Percentiles rank a stretch among this genome's conserved stretches.
Evolutionary conservation across 2,797 vertebrate species (phyloP).

Genomic region (Synaphobranchus kaupii): DNA sequence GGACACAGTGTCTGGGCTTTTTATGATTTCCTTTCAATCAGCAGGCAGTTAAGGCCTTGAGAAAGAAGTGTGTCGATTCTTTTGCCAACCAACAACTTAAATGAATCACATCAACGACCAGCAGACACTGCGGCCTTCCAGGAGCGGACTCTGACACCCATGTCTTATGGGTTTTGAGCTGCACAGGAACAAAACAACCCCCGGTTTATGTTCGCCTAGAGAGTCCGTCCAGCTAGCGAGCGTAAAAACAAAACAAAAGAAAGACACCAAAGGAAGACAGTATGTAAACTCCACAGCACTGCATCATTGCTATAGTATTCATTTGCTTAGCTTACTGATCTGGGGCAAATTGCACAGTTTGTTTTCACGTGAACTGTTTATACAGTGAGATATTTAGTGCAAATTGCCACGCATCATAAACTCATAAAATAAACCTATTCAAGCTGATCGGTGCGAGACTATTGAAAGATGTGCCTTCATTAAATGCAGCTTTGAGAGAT

Average conservation of each 20-base stretch:
- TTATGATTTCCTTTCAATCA: slow-evolving; percentile 1
- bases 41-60: not conserved
- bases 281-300: not conserved
- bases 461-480: slow-evolving; percentile 4
- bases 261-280: not conserved
- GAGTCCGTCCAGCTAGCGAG: not conserved
- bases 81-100: not conserved
- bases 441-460: not conserved
- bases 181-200: not conserved
- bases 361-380: not conserved
- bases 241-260: not conserved
- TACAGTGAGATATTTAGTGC: not conserved
- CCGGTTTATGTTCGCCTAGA: not conserved
- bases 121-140: not conserved
- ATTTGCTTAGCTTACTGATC: not conserved
- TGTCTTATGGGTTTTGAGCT: not conserved
- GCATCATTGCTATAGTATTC: not conserved
- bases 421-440: not conserved
- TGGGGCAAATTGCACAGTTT: not conserved
- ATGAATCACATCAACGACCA: not conserved
- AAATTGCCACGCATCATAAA: slow-evolving; percentile 1
- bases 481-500: not conserved
- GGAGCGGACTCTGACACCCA: not conserved
- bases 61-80: not conserved
- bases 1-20: not conserved